A percentile compares a stretch with the other conserved stretches of the same genome.
phyloP scores from a whole-genome alignment of 2,797 vertebrate genomes.

The Anas capensis region DNA sequence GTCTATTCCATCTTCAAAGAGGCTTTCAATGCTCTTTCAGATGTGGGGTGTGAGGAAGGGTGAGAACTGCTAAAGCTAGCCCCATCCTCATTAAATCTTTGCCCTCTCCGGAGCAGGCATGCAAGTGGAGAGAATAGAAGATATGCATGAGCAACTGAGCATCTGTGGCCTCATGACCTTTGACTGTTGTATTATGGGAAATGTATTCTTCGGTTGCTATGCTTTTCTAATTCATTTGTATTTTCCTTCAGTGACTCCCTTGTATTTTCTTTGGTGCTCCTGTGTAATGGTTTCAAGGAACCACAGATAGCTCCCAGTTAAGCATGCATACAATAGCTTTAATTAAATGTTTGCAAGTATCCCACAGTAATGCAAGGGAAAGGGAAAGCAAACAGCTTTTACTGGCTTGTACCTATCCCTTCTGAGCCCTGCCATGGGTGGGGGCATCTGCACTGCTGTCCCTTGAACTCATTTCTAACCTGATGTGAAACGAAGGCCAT shows the following conservation, averaged over 20 bases:
- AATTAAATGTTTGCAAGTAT: constrained; percentile 72
- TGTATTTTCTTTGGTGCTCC: constrained; percentile 64
- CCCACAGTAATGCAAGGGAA: constrained; percentile 59
- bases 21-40: constrained; percentile 63
- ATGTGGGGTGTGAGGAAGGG: constrained; percentile 43
- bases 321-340: constrained; percentile 65
- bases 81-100: constrained; percentile 51
- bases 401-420: constrained; percentile 24
- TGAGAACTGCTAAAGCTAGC: constrained; percentile 65
- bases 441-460: background rate
- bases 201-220: constrained; percentile 68
- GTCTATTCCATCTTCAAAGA: constrained; percentile 67
- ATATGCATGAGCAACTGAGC: constrained; percentile 69
- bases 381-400: constrained; percentile 57
- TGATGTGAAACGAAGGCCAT: background rate
- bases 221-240: constrained; percentile 71
- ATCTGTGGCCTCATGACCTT: constrained; percentile 60
- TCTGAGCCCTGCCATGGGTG: background rate
- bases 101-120: constrained; percentile 38
- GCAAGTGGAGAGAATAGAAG: constrained; percentile 56
- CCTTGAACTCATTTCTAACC: constrained; percentile 1
- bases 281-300: constrained; percentile 58
- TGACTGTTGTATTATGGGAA: constrained; percentile 71
- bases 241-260: constrained; percentile 70
- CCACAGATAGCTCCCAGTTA: constrained; percentile 58